Percentiles rank a stretch among this genome's conserved stretches.
Conservation (phyloP, 1,140 invertebrate genomes). For the Calephelis nemesis region DNA sequence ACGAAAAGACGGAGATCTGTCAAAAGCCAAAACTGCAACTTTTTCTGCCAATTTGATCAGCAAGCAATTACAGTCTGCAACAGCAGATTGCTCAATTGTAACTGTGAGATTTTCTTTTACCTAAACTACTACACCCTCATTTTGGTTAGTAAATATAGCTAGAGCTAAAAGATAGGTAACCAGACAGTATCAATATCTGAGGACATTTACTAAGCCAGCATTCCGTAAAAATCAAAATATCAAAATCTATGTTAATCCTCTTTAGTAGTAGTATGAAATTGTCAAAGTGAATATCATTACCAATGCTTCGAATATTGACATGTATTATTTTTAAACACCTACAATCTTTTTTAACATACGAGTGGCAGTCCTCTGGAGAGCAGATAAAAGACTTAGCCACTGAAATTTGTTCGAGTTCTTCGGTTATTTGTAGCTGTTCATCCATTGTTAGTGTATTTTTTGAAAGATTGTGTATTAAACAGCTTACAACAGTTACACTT, state of each 20-base stretch:
- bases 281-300: constrained; percentile 1
- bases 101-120: no score
- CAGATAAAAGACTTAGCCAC: background rate
- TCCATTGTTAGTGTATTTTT: background rate
- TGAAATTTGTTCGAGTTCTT: background rate
- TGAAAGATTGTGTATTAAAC: no score
- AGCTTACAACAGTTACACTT: no score
- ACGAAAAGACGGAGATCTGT: no score
- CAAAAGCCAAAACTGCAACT: no score
- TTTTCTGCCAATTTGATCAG: no score
- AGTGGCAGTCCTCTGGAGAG: background rate
- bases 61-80: no score
- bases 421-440: background rate
- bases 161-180: background rate
- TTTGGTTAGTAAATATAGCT: background rate
- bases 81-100: no score
- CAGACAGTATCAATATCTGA: background rate
- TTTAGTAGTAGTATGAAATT: background rate
- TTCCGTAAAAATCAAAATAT: background rate
- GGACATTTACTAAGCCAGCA: constrained; percentile 18
- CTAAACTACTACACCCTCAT: no score
- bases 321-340: background rate
- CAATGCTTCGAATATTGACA: constrained; percentile 9
- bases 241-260: background rate
- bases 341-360: background rate